Evolutionary conservation across 2,888 invertebrate species (phyloP).

Genomic region (Ashinkailepas kermadecensis): DNA sequence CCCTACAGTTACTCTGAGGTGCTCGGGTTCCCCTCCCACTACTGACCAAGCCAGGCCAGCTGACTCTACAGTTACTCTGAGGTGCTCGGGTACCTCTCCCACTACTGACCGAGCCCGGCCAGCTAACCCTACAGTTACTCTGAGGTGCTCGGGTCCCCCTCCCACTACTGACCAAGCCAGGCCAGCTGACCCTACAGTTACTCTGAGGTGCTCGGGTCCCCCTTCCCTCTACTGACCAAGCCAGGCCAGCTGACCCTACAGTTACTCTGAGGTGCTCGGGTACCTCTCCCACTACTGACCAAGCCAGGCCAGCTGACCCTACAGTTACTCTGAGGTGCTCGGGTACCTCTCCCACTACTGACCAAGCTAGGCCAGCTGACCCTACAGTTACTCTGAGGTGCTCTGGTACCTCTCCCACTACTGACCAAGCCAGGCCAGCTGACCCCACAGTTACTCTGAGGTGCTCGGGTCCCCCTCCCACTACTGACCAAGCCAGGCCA

Average conservation of each 20-base stretch:
- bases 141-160: no score
- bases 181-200: slow-evolving; percentile 34
- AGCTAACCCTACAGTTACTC: slow-evolving; percentile 29
- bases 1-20: no score
- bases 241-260: slow-evolving; percentile 35
- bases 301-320: slow-evolving; percentile 36
- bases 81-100: no score
- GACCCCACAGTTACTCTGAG: slow-evolving; percentile 24
- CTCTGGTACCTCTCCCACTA: not conserved
- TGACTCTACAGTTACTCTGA: slow-evolving; percentile 23
- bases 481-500: slow-evolving; percentile 36
- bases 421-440: slow-evolving; percentile 37
- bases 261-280: no score
- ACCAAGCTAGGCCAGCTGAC: slow-evolving; percentile 37
- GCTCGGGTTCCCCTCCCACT: no score
- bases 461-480: no score
- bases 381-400: slow-evolving; percentile 13
- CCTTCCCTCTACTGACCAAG: slow-evolving; percentile 34
- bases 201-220: no score
- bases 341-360: slow-evolving; percentile 26
- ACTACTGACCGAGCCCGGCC: slow-evolving; percentile 36
- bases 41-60: slow-evolving; percentile 37
- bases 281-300: slow-evolving; percentile 32
- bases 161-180: slow-evolving; percentile 35
- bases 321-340: not conserved